Evolutionary conservation across 2,113 vertebrate species (phyloP).

Genomic region (Cebus imitator): DNA sequence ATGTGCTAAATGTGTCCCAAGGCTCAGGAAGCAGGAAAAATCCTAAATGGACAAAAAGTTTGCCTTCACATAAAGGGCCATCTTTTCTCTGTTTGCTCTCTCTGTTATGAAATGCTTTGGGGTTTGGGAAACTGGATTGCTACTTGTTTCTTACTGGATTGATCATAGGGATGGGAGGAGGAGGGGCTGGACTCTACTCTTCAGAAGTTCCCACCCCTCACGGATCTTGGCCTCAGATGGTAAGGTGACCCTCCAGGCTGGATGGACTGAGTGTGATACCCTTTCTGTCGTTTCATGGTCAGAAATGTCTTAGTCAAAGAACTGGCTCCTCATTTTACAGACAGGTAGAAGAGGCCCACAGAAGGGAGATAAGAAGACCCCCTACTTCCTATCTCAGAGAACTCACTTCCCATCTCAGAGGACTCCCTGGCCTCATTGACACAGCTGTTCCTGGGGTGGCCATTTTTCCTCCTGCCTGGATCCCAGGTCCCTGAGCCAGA

Average conservation of each 20-base stretch:
- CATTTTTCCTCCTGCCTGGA: not conserved
- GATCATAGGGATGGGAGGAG: not conserved
- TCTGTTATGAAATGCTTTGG: not conserved
- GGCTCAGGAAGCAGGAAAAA: not conserved
- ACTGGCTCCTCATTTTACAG: not conserved
- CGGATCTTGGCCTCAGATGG: not conserved
- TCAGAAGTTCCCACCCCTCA: not conserved
- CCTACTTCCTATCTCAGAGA: too few relatives aligned
- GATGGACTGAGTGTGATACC: not conserved
- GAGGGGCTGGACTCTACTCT: not conserved
- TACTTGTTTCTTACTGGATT: not conserved
- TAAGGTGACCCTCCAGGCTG: not conserved
- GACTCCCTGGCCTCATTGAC: not conserved
- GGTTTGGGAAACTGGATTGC: constrained; percentile 8
- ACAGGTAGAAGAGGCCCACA: not conserved
- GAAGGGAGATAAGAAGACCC: not conserved
- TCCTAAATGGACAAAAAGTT: constrained; percentile 32
- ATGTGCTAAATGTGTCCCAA: constrained; percentile 40
- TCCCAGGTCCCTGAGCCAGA: not conserved
- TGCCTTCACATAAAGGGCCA: constrained; percentile 14
- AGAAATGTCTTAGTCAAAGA: not conserved
- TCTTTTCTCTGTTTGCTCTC: constrained; percentile 29
- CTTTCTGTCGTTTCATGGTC: not conserved
- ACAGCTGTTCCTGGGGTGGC: fast-evolving
- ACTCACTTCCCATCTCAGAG: not conserved